Percentiles rank a stretch among this genome's conserved stretches.
Evolutionary conservation across 1,140 invertebrate genomes (phyloP).

Genomic region (Micrasema longulum): DNA sequence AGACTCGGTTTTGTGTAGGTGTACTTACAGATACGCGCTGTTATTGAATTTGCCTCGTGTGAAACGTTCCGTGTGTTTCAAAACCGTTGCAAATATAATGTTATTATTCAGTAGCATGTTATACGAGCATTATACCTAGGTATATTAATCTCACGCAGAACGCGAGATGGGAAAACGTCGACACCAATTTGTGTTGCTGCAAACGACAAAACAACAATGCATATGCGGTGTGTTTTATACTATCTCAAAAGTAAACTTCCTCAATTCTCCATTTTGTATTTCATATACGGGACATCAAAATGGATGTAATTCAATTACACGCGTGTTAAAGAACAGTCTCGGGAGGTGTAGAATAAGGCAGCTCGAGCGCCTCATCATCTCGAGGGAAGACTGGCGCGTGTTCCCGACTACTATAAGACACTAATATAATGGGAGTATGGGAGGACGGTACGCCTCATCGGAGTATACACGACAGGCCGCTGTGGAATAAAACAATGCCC

Average conservation of each 20-base stretch:
- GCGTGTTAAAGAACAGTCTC: too few relatives aligned
- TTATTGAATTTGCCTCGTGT: conserved; percentile 52
- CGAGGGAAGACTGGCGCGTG: conserved; percentile 10
- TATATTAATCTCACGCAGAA: conserved; percentile 22
- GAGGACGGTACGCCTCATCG: conserved; percentile 11
- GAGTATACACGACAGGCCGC: conserved; percentile 30
- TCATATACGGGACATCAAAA: too few relatives aligned
- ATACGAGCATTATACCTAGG: conserved; percentile 15
- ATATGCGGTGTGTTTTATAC: too few relatives aligned
- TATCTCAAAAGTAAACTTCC: too few relatives aligned
- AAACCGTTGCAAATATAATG: conserved; percentile 46
- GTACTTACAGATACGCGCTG: conserved; percentile 12
- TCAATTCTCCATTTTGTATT: too few relatives aligned
- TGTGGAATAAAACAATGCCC: conserved; percentile 51
- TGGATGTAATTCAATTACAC: too few relatives aligned
- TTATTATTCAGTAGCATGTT: conserved; percentile 46
- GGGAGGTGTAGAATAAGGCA: too few relatives aligned
- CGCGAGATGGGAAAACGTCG: conserved; percentile 9
- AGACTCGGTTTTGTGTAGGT: conserved; percentile 6
- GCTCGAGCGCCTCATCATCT: conserved; percentile 2
- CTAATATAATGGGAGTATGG: conserved; percentile 4
- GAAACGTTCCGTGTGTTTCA: conserved; percentile 43
- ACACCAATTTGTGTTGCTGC: too few relatives aligned
- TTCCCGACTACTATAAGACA: conserved; percentile 16
- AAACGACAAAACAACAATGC: too few relatives aligned